Conservation (phyloP, 2,113 vertebrate species). For the Petromus typicus region DNA sequence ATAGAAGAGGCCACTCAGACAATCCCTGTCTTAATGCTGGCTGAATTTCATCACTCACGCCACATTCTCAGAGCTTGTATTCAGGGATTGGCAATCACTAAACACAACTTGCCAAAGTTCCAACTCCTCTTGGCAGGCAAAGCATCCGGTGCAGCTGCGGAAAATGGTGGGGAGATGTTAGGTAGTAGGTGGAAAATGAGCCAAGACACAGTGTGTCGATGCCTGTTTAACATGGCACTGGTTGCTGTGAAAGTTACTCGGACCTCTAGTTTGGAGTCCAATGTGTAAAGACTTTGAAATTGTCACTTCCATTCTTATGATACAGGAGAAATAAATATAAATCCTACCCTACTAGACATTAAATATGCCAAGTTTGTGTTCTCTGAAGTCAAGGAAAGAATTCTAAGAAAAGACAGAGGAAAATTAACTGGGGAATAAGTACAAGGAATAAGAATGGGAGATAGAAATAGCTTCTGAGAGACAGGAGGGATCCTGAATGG, state of each 20-base stretch:
- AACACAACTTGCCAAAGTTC: conserved; percentile 16
- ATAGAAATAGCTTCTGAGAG: too few species aligned
- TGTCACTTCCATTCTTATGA: background rate
- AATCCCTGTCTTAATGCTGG: background rate
- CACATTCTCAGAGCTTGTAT: background rate
- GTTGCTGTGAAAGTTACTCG: background rate
- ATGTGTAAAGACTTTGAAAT: background rate
- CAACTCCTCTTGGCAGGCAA: background rate
- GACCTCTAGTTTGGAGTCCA: background rate
- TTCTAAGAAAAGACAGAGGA: too few species aligned
- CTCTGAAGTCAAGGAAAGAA: too few species aligned
- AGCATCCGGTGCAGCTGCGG: background rate
- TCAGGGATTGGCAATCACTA: background rate
- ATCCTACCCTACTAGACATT: too few species aligned
- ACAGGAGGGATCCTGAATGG: too few species aligned
- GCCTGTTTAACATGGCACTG: background rate
- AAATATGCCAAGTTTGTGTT: too few species aligned
- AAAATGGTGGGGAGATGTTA: background rate
- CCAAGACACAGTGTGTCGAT: background rate
- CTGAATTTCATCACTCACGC: conserved; percentile 18
- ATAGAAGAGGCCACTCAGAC: background rate
- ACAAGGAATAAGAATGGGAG: too few species aligned
- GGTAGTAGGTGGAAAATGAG: background rate
- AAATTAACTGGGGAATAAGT: too few species aligned
- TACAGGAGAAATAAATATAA: too few species aligned